A percentile compares a stretch with the other conserved stretches of the same genome.
phyloP scores from a whole-genome alignment of 2,888 invertebrate species.

The Norana najaformis region DNA sequence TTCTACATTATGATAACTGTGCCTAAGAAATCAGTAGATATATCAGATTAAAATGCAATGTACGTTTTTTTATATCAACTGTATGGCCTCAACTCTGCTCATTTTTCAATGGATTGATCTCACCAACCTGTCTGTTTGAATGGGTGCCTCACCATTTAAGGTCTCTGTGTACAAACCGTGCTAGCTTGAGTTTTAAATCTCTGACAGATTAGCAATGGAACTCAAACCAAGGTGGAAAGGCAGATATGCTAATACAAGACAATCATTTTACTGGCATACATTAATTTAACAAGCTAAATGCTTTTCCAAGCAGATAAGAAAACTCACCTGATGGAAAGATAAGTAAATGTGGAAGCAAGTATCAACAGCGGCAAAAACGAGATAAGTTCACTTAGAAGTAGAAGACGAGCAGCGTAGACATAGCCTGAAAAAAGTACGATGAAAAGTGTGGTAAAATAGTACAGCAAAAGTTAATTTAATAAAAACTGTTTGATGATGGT shows the following conservation, averaged over 20 bases:
- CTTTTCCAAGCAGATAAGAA: background rate
- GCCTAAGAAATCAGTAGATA: background rate
- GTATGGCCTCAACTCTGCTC: no score
- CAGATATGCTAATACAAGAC: background rate
- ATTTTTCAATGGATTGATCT: no score
- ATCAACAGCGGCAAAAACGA: slow-evolving; percentile 10
- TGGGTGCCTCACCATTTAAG: no score
- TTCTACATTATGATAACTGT: background rate
- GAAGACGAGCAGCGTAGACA: background rate
- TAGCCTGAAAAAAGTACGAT: background rate
- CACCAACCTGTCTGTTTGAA: no score
- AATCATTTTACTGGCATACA: background rate
- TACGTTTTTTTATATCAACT: no score
- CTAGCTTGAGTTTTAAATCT: no score
- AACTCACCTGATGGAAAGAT: slow-evolving; percentile 18
- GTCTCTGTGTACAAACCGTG: no score
- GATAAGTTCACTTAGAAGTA: background rate
- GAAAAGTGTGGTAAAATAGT: background rate
- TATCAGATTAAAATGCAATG: background rate
- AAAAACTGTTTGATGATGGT: background rate
- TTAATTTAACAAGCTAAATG: background rate
- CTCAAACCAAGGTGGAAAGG: background rate
- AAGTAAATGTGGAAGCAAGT: background rate
- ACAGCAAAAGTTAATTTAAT: background rate
- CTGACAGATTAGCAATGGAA: background rate